Conservation (phyloP, 2,888 invertebrate genomes). For the Punctoribates punctum region DNA sequence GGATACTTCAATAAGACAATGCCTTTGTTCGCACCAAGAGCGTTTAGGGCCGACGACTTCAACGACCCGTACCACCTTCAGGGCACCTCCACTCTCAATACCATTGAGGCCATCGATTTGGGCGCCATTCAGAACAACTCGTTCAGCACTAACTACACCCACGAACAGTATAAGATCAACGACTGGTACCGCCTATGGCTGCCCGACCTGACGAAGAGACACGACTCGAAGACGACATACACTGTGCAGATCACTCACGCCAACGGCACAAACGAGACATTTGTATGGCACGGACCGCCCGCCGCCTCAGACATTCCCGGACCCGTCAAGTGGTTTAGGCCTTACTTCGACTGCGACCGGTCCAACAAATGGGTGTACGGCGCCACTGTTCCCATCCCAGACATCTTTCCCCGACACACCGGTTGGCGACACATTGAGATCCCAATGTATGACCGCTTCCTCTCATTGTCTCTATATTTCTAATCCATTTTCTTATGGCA, state of each 20-base stretch:
- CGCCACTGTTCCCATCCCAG: conserved; percentile 89
- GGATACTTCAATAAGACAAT: conserved; percentile 95
- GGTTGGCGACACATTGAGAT: conserved; percentile 88
- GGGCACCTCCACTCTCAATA: conserved; percentile 89
- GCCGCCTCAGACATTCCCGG: conserved; percentile 84
- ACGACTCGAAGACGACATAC: conserved; percentile 87
- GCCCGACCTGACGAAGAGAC: conserved; percentile 75
- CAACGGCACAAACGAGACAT: conserved; percentile 92
- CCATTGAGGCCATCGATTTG: conserved; percentile 78
- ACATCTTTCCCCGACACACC: conserved; percentile 89
- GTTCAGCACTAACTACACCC: conserved; percentile 79
- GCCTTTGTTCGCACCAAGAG: conserved; percentile 87
- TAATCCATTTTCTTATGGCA: conserved; percentile 51
- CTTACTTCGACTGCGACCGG: conserved; percentile 93
- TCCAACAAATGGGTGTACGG: conserved; percentile 94
- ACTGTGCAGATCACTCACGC: conserved; percentile 83
- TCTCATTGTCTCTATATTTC: neutral
- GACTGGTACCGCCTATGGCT: conserved; percentile 91
- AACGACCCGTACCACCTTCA: conserved; percentile 94
- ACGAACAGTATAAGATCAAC: conserved; percentile 82
- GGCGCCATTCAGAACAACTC: conserved; percentile 78
- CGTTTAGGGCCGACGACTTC: conserved; percentile 78
- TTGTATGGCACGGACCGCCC: conserved; percentile 88
- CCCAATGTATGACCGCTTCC: conserved; percentile 64
- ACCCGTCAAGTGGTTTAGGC: conserved; percentile 87